phyloP scores from a whole-genome alignment of 2,113 vertebrate genomes.

The Silurus meridionalis region DNA sequence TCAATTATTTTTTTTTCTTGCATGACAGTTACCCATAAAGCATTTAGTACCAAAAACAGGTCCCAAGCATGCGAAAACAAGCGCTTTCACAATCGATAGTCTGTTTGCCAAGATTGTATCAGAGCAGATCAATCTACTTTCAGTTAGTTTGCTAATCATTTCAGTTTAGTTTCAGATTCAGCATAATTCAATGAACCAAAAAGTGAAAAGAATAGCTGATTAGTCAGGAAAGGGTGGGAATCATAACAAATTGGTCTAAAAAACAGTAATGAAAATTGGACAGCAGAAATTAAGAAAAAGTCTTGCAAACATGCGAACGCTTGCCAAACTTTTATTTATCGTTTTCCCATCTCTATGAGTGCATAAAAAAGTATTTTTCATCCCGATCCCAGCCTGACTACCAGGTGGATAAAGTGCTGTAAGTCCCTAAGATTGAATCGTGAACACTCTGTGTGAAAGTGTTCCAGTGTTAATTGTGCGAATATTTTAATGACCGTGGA shows the following conservation, averaged over 20 bases:
- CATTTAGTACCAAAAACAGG: background rate
- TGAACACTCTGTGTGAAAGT: background rate
- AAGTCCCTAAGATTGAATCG: too few relatives aligned
- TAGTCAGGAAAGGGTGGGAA: background rate
- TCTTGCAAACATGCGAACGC: background rate
- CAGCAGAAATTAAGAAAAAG: background rate
- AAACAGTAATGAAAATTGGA: background rate
- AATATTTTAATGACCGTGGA: too few relatives aligned
- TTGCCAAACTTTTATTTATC: background rate
- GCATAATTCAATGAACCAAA: background rate
- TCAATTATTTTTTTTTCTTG: background rate
- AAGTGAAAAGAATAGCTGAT: background rate
- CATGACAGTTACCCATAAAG: background rate
- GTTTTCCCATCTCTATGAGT: background rate
- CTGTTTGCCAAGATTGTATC: background rate
- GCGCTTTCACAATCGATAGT: background rate
- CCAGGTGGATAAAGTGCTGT: too few relatives aligned
- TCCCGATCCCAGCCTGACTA: too few relatives aligned
- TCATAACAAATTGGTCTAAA: background rate
- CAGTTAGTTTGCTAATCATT: background rate
- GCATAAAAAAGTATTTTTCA: background rate
- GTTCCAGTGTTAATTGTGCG: too few relatives aligned
- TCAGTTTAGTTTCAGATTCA: background rate
- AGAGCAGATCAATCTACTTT: background rate
- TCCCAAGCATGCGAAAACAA: background rate